phyloP scores from a whole-genome alignment of 2,888 invertebrate species.

The Orgyia antiqua region DNA sequence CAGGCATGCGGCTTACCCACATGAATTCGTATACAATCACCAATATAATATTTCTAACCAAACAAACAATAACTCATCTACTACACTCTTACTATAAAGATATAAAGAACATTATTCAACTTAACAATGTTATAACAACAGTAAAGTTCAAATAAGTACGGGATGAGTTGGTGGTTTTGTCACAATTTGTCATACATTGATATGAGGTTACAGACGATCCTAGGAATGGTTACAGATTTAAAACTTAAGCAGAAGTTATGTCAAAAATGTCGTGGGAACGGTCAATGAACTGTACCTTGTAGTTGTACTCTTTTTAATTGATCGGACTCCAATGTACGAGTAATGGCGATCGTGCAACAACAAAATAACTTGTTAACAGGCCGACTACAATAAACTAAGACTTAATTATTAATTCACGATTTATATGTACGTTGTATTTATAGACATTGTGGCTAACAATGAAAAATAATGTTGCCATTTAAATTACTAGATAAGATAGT shows the following conservation, averaged over 20 bases:
- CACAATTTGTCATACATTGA: conserved; percentile 74
- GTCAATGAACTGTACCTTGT: conserved; percentile 43
- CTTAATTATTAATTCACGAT: conserved; percentile 46
- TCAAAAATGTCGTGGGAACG: conserved; percentile 67
- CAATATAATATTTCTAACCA: conserved; percentile 31
- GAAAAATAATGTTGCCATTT: conserved; percentile 18
- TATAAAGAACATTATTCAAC: conserved; percentile 33
- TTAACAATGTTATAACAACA: conserved; percentile 6
- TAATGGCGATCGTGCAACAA: conserved; percentile 47
- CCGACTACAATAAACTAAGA: conserved; percentile 29
- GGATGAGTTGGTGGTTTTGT: conserved; percentile 72
- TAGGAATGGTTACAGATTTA: conserved; percentile 39
- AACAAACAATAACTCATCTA: conserved; percentile 6
- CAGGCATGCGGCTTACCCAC: conserved; percentile 58
- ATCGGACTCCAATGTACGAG: conserved; percentile 38
- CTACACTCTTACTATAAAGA: conserved; percentile 19
- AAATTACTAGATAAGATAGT: conserved; percentile 15
- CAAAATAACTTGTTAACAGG: conserved; percentile 46
- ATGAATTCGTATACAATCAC: conserved; percentile 52
- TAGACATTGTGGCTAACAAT: conserved; percentile 21
- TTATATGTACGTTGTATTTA: conserved; percentile 20
- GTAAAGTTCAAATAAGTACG: conserved; percentile 34
- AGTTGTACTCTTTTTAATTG: conserved; percentile 38
- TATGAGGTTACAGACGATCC: conserved; percentile 55
- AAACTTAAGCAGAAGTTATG: conserved; percentile 62